Conservation (phyloP, 2,797 vertebrate genomes). For the Cyprinodon diabolis region DNA sequence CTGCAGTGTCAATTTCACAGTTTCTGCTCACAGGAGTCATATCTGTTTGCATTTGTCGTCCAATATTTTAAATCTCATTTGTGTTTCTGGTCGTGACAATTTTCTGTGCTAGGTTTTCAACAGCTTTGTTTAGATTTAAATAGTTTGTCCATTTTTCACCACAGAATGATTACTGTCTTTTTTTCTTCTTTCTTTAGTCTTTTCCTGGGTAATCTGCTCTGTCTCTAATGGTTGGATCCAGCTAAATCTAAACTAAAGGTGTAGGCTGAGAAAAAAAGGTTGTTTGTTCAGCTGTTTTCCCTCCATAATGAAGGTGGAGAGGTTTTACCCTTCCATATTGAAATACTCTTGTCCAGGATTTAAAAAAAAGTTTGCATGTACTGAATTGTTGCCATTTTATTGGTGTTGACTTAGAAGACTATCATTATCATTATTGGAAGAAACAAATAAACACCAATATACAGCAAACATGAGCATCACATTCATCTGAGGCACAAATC, state of each 20-base stretch:
- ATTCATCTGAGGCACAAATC: not conserved
- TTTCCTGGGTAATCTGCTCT: not conserved
- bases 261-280: conserved; percentile 37
- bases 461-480: not conserved
- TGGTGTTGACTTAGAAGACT: not conserved
- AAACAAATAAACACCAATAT: not conserved
- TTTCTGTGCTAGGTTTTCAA: not conserved
- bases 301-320: not conserved
- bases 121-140: no score
- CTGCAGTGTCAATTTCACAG: not conserved
- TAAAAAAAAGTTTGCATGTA: not conserved
- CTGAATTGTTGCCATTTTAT: not conserved
- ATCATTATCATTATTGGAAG: not conserved
- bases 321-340: not conserved
- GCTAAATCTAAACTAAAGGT: conserved; percentile 10
- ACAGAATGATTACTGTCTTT: not conserved
- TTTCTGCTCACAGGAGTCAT: not conserved
- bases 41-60: not conserved
- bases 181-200: not conserved
- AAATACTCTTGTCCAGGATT: not conserved
- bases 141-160: no score
- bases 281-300: conserved; percentile 47
- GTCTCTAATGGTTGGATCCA: conserved; percentile 11
- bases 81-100: not conserved
- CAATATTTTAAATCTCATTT: not conserved